Base-by-base conservation (phyloP, 2,888 invertebrate genomes). In the Xestia xanthographa region DNA sequence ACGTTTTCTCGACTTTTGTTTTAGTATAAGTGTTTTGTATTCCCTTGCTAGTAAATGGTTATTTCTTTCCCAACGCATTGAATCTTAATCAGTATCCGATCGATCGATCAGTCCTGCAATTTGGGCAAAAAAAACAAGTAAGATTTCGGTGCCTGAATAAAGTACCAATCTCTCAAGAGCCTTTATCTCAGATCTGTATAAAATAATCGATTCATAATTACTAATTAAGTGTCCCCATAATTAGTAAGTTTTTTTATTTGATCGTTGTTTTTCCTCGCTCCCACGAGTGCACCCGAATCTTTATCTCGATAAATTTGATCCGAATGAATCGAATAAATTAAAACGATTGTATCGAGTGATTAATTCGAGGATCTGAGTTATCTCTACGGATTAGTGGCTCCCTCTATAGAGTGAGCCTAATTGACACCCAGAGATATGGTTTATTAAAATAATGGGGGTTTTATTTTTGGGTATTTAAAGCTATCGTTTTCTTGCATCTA, bases 371-470 rank as follows among this genome's bases (percentile, higher is more conserved):
- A 90, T 92, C 87, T 84, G 88, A 88, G 91, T 95, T 96, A 96
- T 96, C 96, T 94, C 87, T 88, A 85, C 86, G 93, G 95, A 95
- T 95, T 95, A 95, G 93, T 92, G 93, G 93, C 92, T 90, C 91
- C 89, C 90, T 91, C 90, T 90, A 88, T 91, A 92, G 90, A 92
- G 92, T 92, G 93, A 92, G 92, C 92, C 94, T 95, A 96, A 96
- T 96, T 96, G 96, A 95, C 95, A 93, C 85, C 88, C 83, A 87
- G 91, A 93, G 95, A 96, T 96, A 96, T 91, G 92, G 93, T 94
- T 94, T 94, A 95, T 95, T 96, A 92, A 92, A 92, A 91, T 94
- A 94, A 95, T 95, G 92, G 94, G 87, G 85, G 92, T 95, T 95
- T 95, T 93, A 94, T 93, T 93, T 92, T 89, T 72, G 79, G 79